phyloP scores from a whole-genome alignment of 2,113 vertebrate genomes.

The pig (Sus scrofa) region DNA sequence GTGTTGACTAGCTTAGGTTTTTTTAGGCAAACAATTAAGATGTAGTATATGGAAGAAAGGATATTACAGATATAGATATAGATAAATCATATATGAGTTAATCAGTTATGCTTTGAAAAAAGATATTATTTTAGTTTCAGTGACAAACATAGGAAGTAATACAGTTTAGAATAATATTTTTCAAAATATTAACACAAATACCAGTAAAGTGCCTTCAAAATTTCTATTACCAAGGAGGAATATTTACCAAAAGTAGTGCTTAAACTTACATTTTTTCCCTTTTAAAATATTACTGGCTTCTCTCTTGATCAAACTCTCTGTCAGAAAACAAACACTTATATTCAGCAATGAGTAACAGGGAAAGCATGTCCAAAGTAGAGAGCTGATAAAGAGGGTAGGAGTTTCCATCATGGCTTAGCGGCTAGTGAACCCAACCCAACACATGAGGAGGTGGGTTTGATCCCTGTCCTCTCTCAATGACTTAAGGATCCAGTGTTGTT shows the following conservation, averaged over 20 bases:
- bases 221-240: neutral
- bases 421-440: too few relatives aligned
- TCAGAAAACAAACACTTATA: neutral
- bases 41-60: rapidly evolving
- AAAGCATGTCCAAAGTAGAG: neutral
- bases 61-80: too few relatives aligned
- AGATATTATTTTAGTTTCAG: neutral
- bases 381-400: neutral
- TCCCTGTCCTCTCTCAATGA: too few relatives aligned
- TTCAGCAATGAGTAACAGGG: neutral
- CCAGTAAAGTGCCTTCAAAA: neutral
- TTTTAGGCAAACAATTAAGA: neutral
- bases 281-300: neutral
- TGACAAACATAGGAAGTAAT: neutral
- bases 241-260: neutral
- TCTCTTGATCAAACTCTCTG: neutral
- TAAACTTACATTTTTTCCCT: neutral
- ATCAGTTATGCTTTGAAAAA: neutral
- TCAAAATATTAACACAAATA: neutral
- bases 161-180: neutral
- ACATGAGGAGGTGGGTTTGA: too few relatives aligned
- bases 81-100: neutral
- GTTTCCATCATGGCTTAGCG: too few relatives aligned
- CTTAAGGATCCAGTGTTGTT: too few relatives aligned
- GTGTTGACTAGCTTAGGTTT: neutral